Evolutionary conservation across 2,888 invertebrate genomes (phyloP).

Genomic region (Mythimna impura): DNA sequence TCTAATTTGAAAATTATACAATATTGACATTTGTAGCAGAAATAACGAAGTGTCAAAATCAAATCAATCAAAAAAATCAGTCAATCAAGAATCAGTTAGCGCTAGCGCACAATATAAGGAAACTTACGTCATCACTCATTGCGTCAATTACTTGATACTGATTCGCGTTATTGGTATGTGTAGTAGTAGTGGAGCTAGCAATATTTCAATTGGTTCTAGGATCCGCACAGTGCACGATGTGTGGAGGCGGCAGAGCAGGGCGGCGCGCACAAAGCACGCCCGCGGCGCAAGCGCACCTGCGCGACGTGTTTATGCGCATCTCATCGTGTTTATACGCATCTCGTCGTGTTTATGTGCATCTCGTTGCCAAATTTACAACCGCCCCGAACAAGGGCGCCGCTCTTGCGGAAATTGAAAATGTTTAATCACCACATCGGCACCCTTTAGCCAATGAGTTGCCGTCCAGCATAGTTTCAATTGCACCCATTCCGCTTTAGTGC

Average conservation of each 20-base stretch:
- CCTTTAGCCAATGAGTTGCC: slow-evolving; percentile 69
- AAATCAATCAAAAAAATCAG: no score
- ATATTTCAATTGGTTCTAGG: slow-evolving; percentile 48
- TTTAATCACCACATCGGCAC: slow-evolving; percentile 83
- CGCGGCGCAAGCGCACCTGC: slow-evolving; percentile 75
- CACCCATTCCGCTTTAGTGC: slow-evolving; percentile 63
- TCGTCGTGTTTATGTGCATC: slow-evolving; percentile 83
- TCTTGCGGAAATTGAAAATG: slow-evolving; percentile 82
- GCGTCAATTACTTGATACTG: slow-evolving; percentile 1
- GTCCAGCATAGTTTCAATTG: slow-evolving; percentile 65
- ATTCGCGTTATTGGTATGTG: background rate
- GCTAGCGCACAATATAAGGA: background rate
- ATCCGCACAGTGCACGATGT: background rate
- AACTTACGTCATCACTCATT: slow-evolving; percentile 19
- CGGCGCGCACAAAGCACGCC: slow-evolving; percentile 78
- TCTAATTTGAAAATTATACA: slow-evolving; percentile 42
- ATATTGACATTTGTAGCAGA: slow-evolving; percentile 27
- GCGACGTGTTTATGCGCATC: slow-evolving; percentile 85
- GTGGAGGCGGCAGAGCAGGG: slow-evolving; percentile 47
- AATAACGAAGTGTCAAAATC: slow-evolving; percentile 2
- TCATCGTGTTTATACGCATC: slow-evolving; percentile 83
- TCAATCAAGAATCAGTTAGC: slow-evolving; percentile 20
- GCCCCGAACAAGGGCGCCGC: slow-evolving; percentile 65
- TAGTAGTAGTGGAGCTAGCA: slow-evolving; percentile 20
- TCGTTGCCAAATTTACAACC: slow-evolving; percentile 84